Evolutionary conservation across 2,113 vertebrate species (phyloP).

Genomic region (Greenwoodochromis staneri): DNA sequence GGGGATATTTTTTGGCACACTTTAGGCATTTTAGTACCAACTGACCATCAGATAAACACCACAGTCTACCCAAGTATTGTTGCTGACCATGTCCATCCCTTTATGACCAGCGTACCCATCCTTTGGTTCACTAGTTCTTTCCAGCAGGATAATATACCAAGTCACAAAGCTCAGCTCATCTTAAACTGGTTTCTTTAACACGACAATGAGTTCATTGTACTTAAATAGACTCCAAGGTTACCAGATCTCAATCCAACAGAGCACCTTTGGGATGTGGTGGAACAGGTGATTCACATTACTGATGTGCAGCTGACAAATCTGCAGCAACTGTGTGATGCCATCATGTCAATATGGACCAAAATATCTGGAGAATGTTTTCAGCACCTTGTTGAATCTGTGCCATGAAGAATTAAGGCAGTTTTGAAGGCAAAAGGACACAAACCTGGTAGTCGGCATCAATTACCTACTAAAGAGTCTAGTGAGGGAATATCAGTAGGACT

Average conservation of each 20-base stretch:
- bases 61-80: neutral
- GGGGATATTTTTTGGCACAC: neutral
- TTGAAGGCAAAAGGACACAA: neutral
- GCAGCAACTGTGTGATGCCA: neutral
- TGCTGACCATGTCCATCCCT: neutral
- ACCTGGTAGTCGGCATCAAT: no score
- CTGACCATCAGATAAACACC: neutral
- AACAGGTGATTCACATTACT: neutral
- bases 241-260: neutral
- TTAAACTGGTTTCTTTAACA: neutral
- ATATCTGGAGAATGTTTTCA: neutral
- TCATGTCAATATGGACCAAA: neutral
- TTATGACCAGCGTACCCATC: neutral
- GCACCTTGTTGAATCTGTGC: neutral
- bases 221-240: neutral
- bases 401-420: neutral
- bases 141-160: neutral
- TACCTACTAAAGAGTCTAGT: neutral
- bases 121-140: neutral
- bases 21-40: neutral
- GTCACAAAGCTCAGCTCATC: neutral
- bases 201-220: neutral
- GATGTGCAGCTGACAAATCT: neutral
- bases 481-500: neutral
- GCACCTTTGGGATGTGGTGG: neutral